phyloP scores from a whole-genome alignment of 2,113 vertebrate species.

The Vulpes vulpes region DNA sequence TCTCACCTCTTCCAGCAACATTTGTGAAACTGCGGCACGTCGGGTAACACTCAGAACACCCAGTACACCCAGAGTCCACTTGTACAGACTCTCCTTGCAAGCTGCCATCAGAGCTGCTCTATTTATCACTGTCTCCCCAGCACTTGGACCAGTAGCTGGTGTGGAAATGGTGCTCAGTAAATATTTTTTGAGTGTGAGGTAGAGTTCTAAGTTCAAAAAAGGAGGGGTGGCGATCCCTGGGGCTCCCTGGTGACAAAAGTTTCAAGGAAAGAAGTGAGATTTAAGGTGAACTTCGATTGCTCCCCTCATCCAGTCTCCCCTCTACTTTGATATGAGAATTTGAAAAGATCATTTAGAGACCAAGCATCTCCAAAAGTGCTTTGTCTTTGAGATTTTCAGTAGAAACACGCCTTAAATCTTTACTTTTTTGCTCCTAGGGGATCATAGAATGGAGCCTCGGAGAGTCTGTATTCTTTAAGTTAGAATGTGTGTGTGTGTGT shows the following conservation, averaged over 20 bases:
- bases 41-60: not conserved
- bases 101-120: not conserved
- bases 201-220: not conserved
- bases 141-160: not conserved
- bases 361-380: not conserved
- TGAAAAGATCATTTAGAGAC: slow-evolving; percentile 10
- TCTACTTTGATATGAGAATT: not conserved
- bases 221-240: too few species aligned
- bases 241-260: not conserved
- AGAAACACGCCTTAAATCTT: not conserved
- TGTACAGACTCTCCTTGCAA: not conserved
- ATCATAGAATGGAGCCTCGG: not conserved
- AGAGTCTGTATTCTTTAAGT: not conserved
- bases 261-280: not conserved
- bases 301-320: not conserved
- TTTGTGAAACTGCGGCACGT: not conserved
- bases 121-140: not conserved
- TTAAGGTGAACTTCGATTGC: not conserved
- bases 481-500: not conserved
- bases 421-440: not conserved
- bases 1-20: not conserved
- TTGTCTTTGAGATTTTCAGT: not conserved
- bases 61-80: too few species aligned
- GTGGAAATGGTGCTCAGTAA: not conserved
- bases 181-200: not conserved